Evolutionary conservation across 2,113 vertebrate species (phyloP).

Genomic region (Lepisosteus oculatus): DNA sequence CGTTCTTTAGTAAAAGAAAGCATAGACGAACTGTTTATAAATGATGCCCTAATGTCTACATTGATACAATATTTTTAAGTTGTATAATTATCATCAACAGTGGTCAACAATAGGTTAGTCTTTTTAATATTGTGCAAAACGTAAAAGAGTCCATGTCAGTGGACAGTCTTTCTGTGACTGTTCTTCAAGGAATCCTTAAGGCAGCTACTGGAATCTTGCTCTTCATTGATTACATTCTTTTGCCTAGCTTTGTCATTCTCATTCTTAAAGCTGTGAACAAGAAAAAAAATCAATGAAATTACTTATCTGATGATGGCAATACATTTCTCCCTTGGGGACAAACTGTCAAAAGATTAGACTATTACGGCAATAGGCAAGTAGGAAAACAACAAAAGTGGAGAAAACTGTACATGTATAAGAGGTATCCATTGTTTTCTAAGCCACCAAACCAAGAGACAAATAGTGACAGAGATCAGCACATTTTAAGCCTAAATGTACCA

Average conservation of each 20-base stretch:
- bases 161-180: constrained; percentile 13
- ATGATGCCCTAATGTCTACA: neutral
- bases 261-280: constrained; percentile 73
- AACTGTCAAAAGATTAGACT: no score
- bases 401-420: no score
- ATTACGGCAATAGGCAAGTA: no score
- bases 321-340: no score
- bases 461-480: no score
- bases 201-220: constrained; percentile 22
- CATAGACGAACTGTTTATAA: neutral
- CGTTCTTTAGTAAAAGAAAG: neutral
- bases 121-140: constrained; percentile 15
- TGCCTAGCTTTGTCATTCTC: constrained; percentile 79
- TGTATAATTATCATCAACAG: neutral
- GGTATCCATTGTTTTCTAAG: no score
- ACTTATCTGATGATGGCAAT: neutral
- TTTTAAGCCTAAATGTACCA: no score
- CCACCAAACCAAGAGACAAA: no score
- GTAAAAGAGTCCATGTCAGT: constrained; percentile 1
- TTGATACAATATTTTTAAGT: neutral
- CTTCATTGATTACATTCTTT: constrained; percentile 60
- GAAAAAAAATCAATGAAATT: constrained; percentile 33
- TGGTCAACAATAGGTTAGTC: constrained; percentile 8
- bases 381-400: no score
- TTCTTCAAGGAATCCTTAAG: constrained; percentile 27